Conservation (phyloP, 1,140 invertebrate genomes). For the Eriosoma lanigerum region DNA sequence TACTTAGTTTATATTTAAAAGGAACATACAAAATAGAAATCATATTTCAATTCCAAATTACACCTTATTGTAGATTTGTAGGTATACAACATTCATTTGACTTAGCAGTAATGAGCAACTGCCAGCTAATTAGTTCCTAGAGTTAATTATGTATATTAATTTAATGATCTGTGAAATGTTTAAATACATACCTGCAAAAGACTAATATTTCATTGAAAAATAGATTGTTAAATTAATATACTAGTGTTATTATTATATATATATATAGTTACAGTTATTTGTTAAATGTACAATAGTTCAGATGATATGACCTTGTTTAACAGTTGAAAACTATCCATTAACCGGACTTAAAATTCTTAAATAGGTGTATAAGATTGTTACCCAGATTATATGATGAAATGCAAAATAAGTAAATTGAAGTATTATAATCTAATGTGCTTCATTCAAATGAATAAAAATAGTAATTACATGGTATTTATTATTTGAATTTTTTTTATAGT, state of each 20-base stretch:
- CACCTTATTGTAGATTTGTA: no score
- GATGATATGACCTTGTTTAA: not conserved
- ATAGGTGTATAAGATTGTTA: not conserved
- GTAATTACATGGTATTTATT: not conserved
- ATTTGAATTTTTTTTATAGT: not conserved
- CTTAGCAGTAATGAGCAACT: not conserved
- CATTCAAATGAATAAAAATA: constrained; percentile 18
- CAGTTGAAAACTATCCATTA: not conserved
- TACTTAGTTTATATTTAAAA: not conserved
- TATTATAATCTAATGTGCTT: constrained; percentile 3
- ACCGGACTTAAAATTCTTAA: not conserved
- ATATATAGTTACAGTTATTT: not conserved
- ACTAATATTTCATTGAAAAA: not conserved
- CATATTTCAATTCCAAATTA: not conserved
- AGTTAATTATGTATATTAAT: constrained; percentile 2
- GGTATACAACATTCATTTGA: not conserved
- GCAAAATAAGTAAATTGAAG: not conserved
- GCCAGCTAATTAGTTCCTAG: constrained; percentile 12
- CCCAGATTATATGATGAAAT: not conserved
- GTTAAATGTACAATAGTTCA: not conserved
- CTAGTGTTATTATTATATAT: not conserved
- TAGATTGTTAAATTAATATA: not conserved
- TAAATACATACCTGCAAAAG: not conserved
- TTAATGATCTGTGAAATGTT: not conserved
- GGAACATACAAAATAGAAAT: constrained; percentile 5